These are phyloP conservation scores for Cyclophora punctaria DNA, from an alignment of 2,888 invertebrate species.

Conservation along the genomic window DNA sequence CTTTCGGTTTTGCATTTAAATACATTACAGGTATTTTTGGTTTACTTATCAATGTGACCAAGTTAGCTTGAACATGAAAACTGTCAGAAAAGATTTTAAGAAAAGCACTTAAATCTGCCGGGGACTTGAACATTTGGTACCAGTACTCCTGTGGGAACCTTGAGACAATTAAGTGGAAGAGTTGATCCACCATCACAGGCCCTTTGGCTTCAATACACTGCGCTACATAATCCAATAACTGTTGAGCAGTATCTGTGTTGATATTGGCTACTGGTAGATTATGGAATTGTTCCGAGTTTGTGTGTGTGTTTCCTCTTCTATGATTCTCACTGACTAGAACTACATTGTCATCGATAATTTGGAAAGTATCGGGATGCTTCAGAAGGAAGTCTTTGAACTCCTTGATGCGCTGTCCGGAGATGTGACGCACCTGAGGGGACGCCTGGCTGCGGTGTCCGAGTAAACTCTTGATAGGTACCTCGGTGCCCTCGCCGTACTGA, in stretches of 20 bases:
- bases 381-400: conserved; percentile 93
- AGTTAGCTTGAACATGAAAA: conserved; percentile 94
- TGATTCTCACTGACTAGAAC: conserved; percentile 82
- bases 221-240: conserved; percentile 86
- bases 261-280: conserved; percentile 85
- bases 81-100: conserved; percentile 94
- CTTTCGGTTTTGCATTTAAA: conserved; percentile 67
- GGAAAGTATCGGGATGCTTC: conserved; percentile 89
- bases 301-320: conserved; percentile 79
- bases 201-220: conserved; percentile 88
- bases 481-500: conserved; percentile 95
- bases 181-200: conserved; percentile 89
- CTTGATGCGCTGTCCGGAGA: conserved; percentile 94
- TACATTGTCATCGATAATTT: conserved; percentile 89
- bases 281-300: conserved; percentile 78
- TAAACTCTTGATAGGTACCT: conserved; percentile 97
- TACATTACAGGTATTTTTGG: conserved; percentile 80
- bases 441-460: conserved; percentile 97
- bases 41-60: conserved; percentile 87
- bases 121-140: conserved; percentile 92
- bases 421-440: conserved; percentile 96
- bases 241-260: conserved; percentile 88
- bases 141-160: conserved; percentile 85
- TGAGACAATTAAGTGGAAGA: conserved; percentile 87
- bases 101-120: conserved; percentile 92